Percentiles rank a stretch among this genome's conserved stretches.
Conservation (phyloP, 2,888 invertebrate species). For the Pandemis heparana region DNA sequence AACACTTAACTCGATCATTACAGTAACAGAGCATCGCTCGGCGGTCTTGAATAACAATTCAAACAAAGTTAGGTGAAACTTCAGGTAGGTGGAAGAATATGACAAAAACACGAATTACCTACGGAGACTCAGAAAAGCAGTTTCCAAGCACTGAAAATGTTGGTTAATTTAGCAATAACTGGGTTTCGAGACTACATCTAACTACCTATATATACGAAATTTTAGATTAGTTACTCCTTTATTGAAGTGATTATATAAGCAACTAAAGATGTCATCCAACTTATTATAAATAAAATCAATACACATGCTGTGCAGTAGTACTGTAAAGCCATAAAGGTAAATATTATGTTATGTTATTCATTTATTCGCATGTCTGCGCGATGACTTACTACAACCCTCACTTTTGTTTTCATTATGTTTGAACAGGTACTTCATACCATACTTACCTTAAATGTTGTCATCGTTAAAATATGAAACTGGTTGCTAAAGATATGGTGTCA, state of each 20-base stretch:
- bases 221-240: not conserved
- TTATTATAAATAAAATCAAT: not conserved
- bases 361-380: not conserved
- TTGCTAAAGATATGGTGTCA: conserved; percentile 22
- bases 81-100: not conserved
- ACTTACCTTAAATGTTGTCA: conserved; percentile 25
- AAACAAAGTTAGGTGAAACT: conserved; percentile 5
- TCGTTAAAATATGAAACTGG: conserved; percentile 23
- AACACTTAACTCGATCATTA: conserved; percentile 15
- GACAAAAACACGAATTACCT: not conserved
- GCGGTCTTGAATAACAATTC: conserved; percentile 20
- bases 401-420: not conserved
- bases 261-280: not conserved
- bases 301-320: not conserved
- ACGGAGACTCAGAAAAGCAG: not conserved
- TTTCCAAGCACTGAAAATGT: not conserved
- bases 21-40: not conserved
- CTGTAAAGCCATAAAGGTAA: not conserved
- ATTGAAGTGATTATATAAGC: not conserved
- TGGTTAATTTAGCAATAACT: not conserved
- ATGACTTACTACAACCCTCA: not conserved
- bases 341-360: conserved; percentile 2
- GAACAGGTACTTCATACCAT: conserved; percentile 8
- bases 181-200: not conserved
- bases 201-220: too few relatives aligned